phyloP scores from a whole-genome alignment of 2,888 invertebrate genomes.

The Flabesymbios commensalis region DNA sequence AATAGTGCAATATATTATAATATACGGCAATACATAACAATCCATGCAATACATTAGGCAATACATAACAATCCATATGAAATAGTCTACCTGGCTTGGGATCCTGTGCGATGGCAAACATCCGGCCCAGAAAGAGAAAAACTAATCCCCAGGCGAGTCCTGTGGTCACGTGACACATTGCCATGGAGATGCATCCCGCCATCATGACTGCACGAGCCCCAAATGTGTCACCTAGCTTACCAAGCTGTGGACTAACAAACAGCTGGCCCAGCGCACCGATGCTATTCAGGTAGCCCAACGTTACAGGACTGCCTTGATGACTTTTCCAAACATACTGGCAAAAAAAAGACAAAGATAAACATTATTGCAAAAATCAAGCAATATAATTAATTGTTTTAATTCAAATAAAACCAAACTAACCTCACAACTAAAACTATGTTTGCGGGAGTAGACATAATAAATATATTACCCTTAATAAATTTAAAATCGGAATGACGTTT shows the following conservation, averaged over 20 bases:
- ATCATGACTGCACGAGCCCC: neutral
- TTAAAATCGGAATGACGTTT: no score
- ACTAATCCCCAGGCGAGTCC: neutral
- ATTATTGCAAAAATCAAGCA: no score
- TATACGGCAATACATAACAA: neutral
- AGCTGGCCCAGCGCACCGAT: neutral
- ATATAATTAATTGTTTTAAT: no score
- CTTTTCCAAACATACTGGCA: no score
- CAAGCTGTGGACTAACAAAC: neutral
- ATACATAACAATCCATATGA: neutral
- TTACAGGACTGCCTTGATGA: no score
- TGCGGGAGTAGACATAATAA: no score
- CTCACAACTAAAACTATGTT: no score
- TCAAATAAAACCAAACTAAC: no score
- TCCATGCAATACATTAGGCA: no score
- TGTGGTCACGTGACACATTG: neutral
- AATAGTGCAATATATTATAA: neutral
- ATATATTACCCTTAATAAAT: no score
- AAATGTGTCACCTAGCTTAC: neutral
- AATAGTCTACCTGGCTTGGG: neutral
- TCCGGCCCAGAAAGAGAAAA: neutral
- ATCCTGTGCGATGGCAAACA: neutral
- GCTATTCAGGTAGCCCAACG: no score
- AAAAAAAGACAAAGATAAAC: no score
- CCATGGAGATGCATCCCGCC: neutral